Base-by-base conservation (phyloP, 2,888 invertebrate genomes). In the Heteropelma amictum region DNA sequence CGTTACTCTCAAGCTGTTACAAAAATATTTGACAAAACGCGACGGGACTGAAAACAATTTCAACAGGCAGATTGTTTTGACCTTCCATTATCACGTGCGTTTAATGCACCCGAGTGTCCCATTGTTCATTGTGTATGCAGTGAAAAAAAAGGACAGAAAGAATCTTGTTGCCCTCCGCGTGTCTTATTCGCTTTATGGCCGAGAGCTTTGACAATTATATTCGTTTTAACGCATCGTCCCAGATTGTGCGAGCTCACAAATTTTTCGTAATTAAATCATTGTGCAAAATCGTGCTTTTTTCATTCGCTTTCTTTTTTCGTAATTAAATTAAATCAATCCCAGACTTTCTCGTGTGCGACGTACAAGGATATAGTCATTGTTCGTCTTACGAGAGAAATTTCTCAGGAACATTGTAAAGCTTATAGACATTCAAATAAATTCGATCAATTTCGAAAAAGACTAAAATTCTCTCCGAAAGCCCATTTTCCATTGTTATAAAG, bases 361-460 rank as follows among this genome's bases (percentile, higher is more conserved):
- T 33, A 64, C 38, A 60, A 65, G 38, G 26, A 54, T n/a, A n/a
- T 68, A 58, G 10, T 21, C 10, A 40, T 7, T 47, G 40, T 40
- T 42, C 17, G 8, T 63, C 53, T 53, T 54, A 65, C 40, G 47
- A 33, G 54, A 67, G 28, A 67, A 73, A 73, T 69, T 47, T 53
- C 51, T 61, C 26, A 56, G 63, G 26, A 67, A 77, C 67, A 70
- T 77, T 63, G 74, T 72, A 72, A 72, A 58, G 45, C 60, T 73
- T 75, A 87, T 87, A n/a, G n/a, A n/a, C n/a, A 87, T 87, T 88
- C 85, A 87, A 88, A 88, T 88, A 85, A 85, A 86, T 87, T 88
- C 87, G 85, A 88, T 88, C 87, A 87, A 88, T 88, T 87, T 87
- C 87, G 87, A 88, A 88, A 86, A 86, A n/a, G n/a, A n/a, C n/a